Conservation (phyloP, 2,888 invertebrate species). For the Tipula lateralis region DNA sequence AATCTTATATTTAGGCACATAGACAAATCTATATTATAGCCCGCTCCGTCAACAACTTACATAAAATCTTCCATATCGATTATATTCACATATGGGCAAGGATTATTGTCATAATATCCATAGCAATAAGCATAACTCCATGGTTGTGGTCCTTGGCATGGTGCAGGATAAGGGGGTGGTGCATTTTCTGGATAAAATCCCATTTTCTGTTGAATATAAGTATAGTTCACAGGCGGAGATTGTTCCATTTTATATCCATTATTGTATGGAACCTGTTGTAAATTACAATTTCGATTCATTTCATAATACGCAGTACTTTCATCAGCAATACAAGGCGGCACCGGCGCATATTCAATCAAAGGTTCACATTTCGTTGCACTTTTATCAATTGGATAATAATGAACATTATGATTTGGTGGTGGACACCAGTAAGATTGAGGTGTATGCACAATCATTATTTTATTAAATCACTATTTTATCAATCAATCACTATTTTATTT, state of each 20-base stretch:
- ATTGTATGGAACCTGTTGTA: background rate
- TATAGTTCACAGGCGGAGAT: background rate
- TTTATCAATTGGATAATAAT: background rate
- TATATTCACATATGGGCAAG: constrained; percentile 62
- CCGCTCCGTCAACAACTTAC: constrained; percentile 59
- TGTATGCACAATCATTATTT: background rate
- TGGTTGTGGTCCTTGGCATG: constrained; percentile 52
- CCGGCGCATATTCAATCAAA: background rate
- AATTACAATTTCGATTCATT: background rate
- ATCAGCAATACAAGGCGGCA: background rate
- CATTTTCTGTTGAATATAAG: constrained; percentile 6
- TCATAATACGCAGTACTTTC: background rate
- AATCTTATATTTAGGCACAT: too few species aligned
- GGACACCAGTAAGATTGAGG: background rate
- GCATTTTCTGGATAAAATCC: constrained; percentile 3
- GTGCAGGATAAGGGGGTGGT: constrained; percentile 39
- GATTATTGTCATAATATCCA: constrained; percentile 56
- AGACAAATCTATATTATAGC: too few species aligned
- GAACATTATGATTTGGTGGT: background rate
- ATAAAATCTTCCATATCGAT: constrained; percentile 72
- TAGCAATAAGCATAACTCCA: constrained; percentile 65
- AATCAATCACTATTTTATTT: background rate
- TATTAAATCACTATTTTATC: background rate
- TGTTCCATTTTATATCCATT: background rate
- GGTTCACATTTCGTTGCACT: background rate